phyloP scores from a whole-genome alignment of 2,797 vertebrate species.

The Capromys pilorides region DNA sequence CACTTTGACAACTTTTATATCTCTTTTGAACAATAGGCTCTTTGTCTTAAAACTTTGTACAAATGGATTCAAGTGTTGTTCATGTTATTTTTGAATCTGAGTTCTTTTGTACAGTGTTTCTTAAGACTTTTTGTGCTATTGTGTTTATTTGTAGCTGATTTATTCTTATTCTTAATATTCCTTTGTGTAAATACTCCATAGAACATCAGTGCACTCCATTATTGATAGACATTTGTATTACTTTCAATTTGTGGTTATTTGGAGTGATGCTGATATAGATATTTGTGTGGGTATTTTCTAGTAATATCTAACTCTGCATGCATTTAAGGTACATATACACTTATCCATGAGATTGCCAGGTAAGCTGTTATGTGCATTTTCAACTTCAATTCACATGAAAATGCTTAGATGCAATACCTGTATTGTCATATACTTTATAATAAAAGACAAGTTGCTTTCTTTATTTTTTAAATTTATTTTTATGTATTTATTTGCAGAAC shows the following conservation, averaged over 20 bases:
- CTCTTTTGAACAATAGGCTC: neutral
- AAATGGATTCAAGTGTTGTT: neutral
- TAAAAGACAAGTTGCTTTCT: conserved; percentile 35
- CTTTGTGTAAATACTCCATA: neutral
- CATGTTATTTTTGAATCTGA: neutral
- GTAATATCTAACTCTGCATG: neutral
- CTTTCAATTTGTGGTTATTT: conserved; percentile 13
- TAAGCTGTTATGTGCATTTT: neutral
- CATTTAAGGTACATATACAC: neutral
- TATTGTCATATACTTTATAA: conserved; percentile 30
- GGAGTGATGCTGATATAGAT: conserved; percentile 25
- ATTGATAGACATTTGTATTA: neutral
- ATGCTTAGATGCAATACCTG: neutral
- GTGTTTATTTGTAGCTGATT: conserved; percentile 9
- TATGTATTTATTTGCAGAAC: too few relatives aligned
- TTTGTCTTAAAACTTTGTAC: conserved; percentile 26
- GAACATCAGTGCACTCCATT: neutral
- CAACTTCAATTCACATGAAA: neutral
- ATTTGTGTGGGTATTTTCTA: neutral
- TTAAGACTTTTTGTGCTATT: conserved; percentile 2
- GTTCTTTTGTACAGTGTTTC: neutral
- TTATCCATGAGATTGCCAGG: neutral
- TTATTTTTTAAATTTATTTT: too few relatives aligned
- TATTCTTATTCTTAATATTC: conserved; percentile 41
- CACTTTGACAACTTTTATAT: neutral